Conservation (phyloP, 2,797 vertebrate species). For the Rhinogobio ventralis region DNA sequence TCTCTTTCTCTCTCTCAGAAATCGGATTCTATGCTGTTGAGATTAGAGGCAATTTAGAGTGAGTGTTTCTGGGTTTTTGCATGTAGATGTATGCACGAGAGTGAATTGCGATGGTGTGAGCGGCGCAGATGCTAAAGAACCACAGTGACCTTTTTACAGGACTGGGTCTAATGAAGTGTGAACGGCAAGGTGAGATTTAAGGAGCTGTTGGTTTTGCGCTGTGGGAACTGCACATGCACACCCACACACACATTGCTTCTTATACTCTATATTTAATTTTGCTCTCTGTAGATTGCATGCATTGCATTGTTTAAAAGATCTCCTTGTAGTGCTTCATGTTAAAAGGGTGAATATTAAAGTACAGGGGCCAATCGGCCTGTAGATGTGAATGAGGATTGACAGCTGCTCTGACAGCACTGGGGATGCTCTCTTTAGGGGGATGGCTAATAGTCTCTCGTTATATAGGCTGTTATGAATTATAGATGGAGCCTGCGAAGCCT, state of each 20-base stretch:
- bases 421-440: slow-evolving; percentile 43
- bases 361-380: slow-evolving; percentile 7
- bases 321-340: slow-evolving; percentile 31
- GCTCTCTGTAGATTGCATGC: slow-evolving; percentile 10
- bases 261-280: slow-evolving; percentile 11
- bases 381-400: slow-evolving; percentile 43
- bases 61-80: slow-evolving; percentile 40
- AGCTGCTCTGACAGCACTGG: slow-evolving; percentile 34
- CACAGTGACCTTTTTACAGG: slow-evolving; percentile 36
- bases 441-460: slow-evolving; percentile 61
- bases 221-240: slow-evolving; percentile 17
- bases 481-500: slow-evolving; percentile 54
- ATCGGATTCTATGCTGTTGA: slow-evolving; percentile 24
- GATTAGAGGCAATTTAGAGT: slow-evolving; percentile 44
- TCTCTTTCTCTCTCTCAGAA: slow-evolving; percentile 19
- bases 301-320: slow-evolving; percentile 30
- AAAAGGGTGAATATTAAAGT: slow-evolving; percentile 35
- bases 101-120: slow-evolving; percentile 1
- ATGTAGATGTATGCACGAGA: not conserved
- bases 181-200: slow-evolving; percentile 34
- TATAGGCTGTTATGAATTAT: slow-evolving; percentile 60
- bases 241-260: slow-evolving; percentile 6
- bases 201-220: slow-evolving; percentile 37
- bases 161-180: slow-evolving; percentile 41
- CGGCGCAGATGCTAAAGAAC: slow-evolving; percentile 1